phyloP scores from a whole-genome alignment of 2,113 vertebrate species.

The Mola mola region DNA sequence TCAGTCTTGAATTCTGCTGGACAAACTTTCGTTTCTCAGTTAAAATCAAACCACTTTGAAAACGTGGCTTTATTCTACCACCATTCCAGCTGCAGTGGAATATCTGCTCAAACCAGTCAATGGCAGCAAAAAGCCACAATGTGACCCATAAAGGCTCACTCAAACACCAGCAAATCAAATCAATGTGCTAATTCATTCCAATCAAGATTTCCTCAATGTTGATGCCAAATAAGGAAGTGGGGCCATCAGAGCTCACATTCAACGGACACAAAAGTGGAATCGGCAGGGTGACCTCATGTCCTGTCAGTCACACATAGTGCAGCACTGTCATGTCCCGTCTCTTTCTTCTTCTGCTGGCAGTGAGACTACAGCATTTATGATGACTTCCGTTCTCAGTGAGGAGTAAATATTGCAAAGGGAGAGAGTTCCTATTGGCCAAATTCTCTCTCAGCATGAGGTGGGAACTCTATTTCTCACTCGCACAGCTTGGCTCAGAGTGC shows the following conservation, averaged over 20 bases:
- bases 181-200: constrained; percentile 37
- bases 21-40: background rate
- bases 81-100: constrained; percentile 30
- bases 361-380: constrained; percentile 48
- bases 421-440: constrained; percentile 33
- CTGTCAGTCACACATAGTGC: constrained; percentile 40
- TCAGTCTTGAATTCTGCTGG: background rate
- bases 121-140: constrained; percentile 20
- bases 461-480: constrained; percentile 31
- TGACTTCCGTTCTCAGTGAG: constrained; percentile 58
- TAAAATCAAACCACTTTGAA: constrained; percentile 1
- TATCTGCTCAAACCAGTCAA: background rate
- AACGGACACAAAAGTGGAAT: constrained; percentile 60
- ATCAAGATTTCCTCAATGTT: constrained; percentile 43
- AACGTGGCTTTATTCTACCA: background rate
- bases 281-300: constrained; percentile 46
- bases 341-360: constrained; percentile 28
- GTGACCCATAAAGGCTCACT: constrained; percentile 42
- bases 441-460: constrained; percentile 44
- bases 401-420: constrained; percentile 5
- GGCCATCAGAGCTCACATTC: constrained; percentile 51
- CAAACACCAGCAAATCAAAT: constrained; percentile 24
- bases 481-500: constrained; percentile 46
- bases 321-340: constrained; percentile 29
- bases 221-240: constrained; percentile 70